Conservation (phyloP, 2,888 invertebrate species). For the Drosophila affinis region DNA sequence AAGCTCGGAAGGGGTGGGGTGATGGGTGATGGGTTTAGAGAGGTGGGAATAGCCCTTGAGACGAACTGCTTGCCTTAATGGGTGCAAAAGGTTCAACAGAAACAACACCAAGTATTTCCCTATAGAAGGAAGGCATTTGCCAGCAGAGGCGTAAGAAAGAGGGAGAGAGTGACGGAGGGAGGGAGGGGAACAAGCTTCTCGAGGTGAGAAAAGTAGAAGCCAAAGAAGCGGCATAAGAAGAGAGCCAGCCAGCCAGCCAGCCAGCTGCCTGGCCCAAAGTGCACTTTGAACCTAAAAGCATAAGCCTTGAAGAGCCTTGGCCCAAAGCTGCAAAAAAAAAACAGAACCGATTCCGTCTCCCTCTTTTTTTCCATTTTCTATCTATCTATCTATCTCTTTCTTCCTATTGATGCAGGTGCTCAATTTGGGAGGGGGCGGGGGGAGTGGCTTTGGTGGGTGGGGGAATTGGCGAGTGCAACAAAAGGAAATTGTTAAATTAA, state of each 20-base stretch:
- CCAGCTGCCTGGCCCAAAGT: constrained; percentile 40
- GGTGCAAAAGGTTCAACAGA: constrained; percentile 57
- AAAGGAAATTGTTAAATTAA: constrained; percentile 76
- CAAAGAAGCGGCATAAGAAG: constrained; percentile 23
- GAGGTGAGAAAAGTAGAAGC: constrained; percentile 30
- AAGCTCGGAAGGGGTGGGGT: not conserved
- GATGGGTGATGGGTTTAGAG: not conserved
- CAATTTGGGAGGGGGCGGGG: not conserved
- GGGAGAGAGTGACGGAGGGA: not conserved
- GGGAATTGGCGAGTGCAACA: constrained; percentile 42
- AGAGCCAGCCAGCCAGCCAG: constrained; percentile 14
- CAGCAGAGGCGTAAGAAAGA: constrained; percentile 9
- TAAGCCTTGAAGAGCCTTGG: constrained; percentile 38
- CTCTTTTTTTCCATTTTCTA: not conserved
- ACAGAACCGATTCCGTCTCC: constrained; percentile 8
- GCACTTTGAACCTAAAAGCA: constrained; percentile 49
- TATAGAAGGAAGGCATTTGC: constrained; percentile 28
- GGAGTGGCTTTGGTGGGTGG: constrained; percentile 4
- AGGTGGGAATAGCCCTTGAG: constrained; percentile 55
- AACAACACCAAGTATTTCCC: constrained; percentile 25
- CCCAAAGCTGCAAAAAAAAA: constrained; percentile 2
- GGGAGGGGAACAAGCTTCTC: constrained; percentile 7
- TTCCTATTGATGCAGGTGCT: constrained; percentile 20
- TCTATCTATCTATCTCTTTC: not conserved
- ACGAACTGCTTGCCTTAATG: constrained; percentile 71